A percentile compares a stretch with the other conserved stretches of the same genome.
These are phyloP conservation scores for Seladonia tumulorum DNA, from an alignment of 2,888 invertebrate genomes.

Conservation along the genomic window DNA sequence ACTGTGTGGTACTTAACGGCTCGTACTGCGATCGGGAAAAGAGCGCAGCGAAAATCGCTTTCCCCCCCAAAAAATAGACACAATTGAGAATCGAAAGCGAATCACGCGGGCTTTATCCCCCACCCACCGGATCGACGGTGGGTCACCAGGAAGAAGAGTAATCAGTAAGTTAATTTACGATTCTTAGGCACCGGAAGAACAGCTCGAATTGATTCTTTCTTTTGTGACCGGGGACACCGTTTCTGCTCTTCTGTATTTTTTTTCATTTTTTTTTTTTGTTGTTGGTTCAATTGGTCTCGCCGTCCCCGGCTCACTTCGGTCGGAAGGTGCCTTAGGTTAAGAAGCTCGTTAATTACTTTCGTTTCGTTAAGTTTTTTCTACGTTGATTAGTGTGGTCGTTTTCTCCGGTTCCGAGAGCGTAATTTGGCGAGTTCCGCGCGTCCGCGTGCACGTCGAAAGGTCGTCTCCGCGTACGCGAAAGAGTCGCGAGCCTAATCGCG, in stretches of 20 bases:
- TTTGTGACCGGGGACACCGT: constrained; percentile 61
- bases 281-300: background rate
- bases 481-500: constrained; percentile 37
- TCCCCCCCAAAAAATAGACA: background rate
- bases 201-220: constrained; percentile 59
- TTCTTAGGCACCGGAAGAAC: constrained; percentile 54
- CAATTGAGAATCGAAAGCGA: constrained; percentile 16
- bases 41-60: background rate
- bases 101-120: constrained; percentile 17
- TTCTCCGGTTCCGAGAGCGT: constrained; percentile 26
- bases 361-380: constrained; percentile 60
- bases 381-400: constrained; percentile 54
- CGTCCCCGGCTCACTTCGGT: constrained; percentile 54
- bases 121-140: constrained; percentile 21
- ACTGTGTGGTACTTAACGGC: constrained; percentile 45
- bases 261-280: constrained; percentile 44
- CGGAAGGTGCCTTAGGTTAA: constrained; percentile 69
- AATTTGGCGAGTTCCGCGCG: constrained; percentile 27
- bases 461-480: background rate
- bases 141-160: constrained; percentile 24
- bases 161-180: constrained; percentile 52
- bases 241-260: constrained; percentile 29
- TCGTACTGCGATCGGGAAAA: constrained; percentile 25
- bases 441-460: constrained; percentile 9
- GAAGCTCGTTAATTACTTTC: constrained; percentile 65